Conservation (phyloP, 2,113 vertebrate genomes). For the Dermatemys mawii region DNA sequence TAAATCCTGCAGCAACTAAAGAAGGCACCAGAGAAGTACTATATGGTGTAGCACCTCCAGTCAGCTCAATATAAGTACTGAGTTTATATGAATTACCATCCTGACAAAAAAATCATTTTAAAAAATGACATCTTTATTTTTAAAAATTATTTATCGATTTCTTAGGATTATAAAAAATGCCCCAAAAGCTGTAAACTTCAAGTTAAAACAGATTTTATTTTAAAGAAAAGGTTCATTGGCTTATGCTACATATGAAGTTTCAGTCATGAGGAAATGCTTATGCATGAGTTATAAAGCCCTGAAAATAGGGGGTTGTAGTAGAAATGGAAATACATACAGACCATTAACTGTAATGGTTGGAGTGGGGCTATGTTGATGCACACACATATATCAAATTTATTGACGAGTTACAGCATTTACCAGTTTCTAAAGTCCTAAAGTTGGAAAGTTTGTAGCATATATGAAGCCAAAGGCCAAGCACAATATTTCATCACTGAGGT, state of each 20-base stretch:
- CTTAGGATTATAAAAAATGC: not conserved
- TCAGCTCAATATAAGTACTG: not conserved
- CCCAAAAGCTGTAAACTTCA: not conserved
- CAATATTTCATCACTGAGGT: constrained; percentile 60
- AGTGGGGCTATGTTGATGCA: not conserved
- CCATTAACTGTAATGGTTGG: not conserved
- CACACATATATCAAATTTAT: constrained; percentile 8
- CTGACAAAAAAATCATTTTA: not conserved
- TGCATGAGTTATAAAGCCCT: constrained; percentile 9
- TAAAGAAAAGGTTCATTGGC: not conserved
- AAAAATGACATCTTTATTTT: not conserved
- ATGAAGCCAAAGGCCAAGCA: constrained; percentile 43
- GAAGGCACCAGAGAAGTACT: not conserved
- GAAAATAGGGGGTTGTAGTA: not conserved
- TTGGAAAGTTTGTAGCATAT: constrained; percentile 10
- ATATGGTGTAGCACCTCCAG: rapidly evolving
- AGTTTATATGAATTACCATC: not conserved
- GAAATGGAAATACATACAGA: not conserved
- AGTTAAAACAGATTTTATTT: not conserved
- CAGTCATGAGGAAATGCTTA: not conserved
- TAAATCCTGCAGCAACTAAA: not conserved
- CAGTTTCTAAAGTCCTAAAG: constrained; percentile 35
- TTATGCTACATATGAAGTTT: not conserved
- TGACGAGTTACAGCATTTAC: constrained; percentile 13
- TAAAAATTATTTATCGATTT: not conserved